Base-by-base conservation (phyloP, 2,797 vertebrate genomes). In the Sebastes steindachneri region DNA sequence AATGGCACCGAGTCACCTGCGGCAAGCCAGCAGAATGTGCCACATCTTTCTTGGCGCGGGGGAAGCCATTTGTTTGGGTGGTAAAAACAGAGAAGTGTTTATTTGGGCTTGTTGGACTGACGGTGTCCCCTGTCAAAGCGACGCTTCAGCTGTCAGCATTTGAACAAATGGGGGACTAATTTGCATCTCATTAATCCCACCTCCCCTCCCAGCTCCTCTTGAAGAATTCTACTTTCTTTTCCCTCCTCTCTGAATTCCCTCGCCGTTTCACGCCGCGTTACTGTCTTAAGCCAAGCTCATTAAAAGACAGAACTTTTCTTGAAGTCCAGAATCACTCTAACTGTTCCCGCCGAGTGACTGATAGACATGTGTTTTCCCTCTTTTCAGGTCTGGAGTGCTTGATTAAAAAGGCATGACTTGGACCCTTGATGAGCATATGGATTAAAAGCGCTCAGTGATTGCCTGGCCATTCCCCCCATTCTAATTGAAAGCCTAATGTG, bases 401-500 rank as follows among this genome's bases (percentile, higher is more conserved):
- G 95, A 96, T 96, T 96, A 95, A 95, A 93, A 93, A 93, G 94
- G 90, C 93, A 93, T 90, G 90, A 92, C 91, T 95, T 85, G 73
- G 89, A 91, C 92, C 87, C 92, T 95, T 94, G 93, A 95, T 93
- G 93, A 95, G 94, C 89, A 90, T 95, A 93, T 95, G 95, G 95
- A 96, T 96, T 96, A 96, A 95, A 96, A 88, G 84, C 73, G 81
- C 85, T 91, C 90, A 67, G 89, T 95, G 94, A 95, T 95, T 94
- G 94, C 92, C 79, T 78, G 89, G 92, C 90, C 93, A 93, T 94
- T 95, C 89, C 89, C 86, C 90, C 89, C 83, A 83, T 92, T 94
- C 91, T 96, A 95, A 96, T 96, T 96, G 94, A 96, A 95, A 95
- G 92, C 91, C 90, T 95, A 95, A 95, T 95, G 94, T 95, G 93